Percentiles rank a stretch among this genome's conserved stretches.
phyloP scores from a whole-genome alignment of 2,888 invertebrate genomes.

The Hemistola chrysoprasaria region DNA sequence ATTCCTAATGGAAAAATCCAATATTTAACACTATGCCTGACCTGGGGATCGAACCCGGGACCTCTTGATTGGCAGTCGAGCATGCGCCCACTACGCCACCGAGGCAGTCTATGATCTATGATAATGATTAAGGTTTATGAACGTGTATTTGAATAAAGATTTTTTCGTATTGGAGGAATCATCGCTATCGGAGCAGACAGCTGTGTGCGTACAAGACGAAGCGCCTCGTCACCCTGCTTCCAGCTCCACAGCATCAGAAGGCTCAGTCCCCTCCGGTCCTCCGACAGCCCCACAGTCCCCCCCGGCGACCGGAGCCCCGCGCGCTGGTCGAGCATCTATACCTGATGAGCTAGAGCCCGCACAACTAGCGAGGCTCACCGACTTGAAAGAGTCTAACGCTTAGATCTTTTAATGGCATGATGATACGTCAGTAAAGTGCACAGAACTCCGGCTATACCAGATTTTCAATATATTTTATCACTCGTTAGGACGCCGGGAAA shows the following conservation, averaged over 20 bases:
- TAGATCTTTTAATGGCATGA: slow-evolving; percentile 60
- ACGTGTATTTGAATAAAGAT: too few species aligned
- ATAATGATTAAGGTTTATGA: too few species aligned
- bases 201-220: slow-evolving; percentile 73
- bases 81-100: too few species aligned
- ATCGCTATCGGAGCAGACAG: slow-evolving; percentile 74
- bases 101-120: too few species aligned
- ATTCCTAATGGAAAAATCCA: too few species aligned
- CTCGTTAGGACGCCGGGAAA: too few species aligned
- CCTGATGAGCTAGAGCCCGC: slow-evolving; percentile 95
- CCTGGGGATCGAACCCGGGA: too few species aligned
- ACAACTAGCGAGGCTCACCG: slow-evolving; percentile 92
- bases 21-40: too few species aligned
- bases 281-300: slow-evolving; percentile 79
- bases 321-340: slow-evolving; percentile 91
- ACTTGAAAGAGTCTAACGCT: slow-evolving; percentile 95
- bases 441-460: too few species aligned
- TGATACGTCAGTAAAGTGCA: background rate
- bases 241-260: slow-evolving; percentile 86
- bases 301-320: slow-evolving; percentile 83
- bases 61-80: too few species aligned
- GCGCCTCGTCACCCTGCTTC: slow-evolving; percentile 82
- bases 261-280: slow-evolving; percentile 80
- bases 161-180: too few species aligned
- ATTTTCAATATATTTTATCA: too few species aligned